Conservation (phyloP, 2,888 invertebrate genomes). For the Coecobrya sp. region DNA sequence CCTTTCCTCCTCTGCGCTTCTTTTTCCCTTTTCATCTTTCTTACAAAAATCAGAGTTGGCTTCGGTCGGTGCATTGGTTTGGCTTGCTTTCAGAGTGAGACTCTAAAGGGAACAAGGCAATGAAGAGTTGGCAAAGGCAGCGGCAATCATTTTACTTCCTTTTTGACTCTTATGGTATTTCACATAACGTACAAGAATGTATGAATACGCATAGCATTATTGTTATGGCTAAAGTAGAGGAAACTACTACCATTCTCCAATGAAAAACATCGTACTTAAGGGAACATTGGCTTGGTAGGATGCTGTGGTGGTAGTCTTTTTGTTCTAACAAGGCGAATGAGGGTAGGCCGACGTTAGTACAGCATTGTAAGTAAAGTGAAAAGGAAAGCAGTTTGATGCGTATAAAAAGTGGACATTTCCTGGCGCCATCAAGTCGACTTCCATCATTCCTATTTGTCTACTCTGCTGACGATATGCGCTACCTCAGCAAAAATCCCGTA, state of each 20-base stretch:
- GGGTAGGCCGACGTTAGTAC: background rate
- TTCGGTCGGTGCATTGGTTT: slow-evolving; percentile 35
- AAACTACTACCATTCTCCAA: slow-evolving; percentile 24
- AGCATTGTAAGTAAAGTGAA: slow-evolving; percentile 32
- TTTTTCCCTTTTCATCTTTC: slow-evolving; percentile 15
- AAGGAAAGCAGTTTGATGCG: slow-evolving; percentile 83
- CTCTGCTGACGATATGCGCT: slow-evolving; percentile 59
- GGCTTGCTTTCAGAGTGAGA: slow-evolving; percentile 15
- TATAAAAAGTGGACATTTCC: slow-evolving; percentile 86
- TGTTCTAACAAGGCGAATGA: slow-evolving; percentile 10
- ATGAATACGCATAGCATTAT: slow-evolving; percentile 11
- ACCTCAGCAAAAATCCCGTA: slow-evolving; percentile 70
- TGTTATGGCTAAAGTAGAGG: slow-evolving; percentile 18
- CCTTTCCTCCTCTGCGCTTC: background rate
- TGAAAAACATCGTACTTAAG: background rate
- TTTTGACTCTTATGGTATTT: slow-evolving; percentile 40
- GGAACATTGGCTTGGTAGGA: slow-evolving; percentile 16
- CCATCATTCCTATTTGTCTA: slow-evolving; percentile 71
- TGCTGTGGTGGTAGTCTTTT: background rate
- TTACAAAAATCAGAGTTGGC: slow-evolving; percentile 50
- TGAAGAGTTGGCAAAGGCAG: slow-evolving; percentile 81
- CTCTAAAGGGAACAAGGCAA: slow-evolving; percentile 53
- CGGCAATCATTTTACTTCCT: slow-evolving; percentile 69
- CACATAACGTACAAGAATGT: background rate
- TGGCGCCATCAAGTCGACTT: slow-evolving; percentile 86